Percentiles rank a stretch among this genome's conserved stretches.
phyloP scores from a whole-genome alignment of 2,113 vertebrate genomes.

The Thunnus thynnus region DNA sequence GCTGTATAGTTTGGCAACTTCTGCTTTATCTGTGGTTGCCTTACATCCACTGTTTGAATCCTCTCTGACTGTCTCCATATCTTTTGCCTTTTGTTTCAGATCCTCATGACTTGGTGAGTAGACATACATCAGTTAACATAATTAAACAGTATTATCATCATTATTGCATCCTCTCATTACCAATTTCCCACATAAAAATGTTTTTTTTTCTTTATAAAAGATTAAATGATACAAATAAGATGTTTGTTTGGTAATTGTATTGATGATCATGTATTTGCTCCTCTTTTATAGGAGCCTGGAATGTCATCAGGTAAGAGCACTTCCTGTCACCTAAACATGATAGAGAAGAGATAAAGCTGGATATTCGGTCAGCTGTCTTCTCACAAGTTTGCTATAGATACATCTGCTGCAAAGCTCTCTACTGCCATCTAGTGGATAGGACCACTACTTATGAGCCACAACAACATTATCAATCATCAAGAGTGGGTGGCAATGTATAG shows the following conservation, averaged over 20 bases:
- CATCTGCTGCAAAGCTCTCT: slow-evolving; percentile 54
- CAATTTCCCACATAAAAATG: neutral
- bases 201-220: neutral
- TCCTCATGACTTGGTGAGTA: slow-evolving; percentile 82
- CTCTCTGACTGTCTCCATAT: slow-evolving; percentile 31
- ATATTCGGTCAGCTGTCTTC: slow-evolving; percentile 16
- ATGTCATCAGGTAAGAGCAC: slow-evolving; percentile 81
- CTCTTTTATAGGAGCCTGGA: slow-evolving; percentile 79
- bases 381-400: neutral
- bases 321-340: neutral
- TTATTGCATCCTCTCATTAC: neutral
- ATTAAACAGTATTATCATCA: neutral
- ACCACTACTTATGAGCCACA: neutral
- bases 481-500: neutral
- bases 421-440: slow-evolving; percentile 80
- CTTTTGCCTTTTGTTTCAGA: slow-evolving; percentile 65
- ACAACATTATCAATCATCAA: neutral
- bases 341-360: neutral
- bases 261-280: slow-evolving; percentile 8
- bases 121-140: neutral
- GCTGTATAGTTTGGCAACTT: neutral
- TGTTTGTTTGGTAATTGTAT: neutral
- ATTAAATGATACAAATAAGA: neutral
- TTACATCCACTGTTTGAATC: neutral
- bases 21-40: neutral